Conservation (phyloP, 2,888 invertebrate genomes). For the Lissocephala sabroskyi region DNA sequence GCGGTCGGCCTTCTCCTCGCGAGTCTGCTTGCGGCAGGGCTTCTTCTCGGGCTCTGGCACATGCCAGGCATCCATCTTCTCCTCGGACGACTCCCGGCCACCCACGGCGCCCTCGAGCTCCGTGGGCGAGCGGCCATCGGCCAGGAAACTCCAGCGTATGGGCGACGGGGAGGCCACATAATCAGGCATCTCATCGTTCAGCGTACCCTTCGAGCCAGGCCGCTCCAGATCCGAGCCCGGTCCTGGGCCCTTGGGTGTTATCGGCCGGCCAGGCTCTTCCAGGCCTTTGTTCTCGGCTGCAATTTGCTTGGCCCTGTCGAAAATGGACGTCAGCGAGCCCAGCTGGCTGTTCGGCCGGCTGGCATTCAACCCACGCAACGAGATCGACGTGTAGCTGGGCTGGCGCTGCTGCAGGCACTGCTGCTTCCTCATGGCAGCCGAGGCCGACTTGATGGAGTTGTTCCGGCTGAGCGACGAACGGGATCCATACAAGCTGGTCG, state of each 20-base stretch:
- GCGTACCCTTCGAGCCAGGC: conserved; percentile 67
- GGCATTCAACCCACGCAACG: conserved; percentile 68
- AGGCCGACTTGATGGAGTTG: conserved; percentile 71
- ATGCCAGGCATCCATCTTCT: conserved; percentile 54
- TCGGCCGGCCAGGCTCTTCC: neutral
- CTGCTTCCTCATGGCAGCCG: conserved; percentile 65
- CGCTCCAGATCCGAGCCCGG: conserved; percentile 63
- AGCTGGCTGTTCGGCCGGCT: conserved; percentile 67
- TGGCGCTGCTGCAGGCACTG: conserved; percentile 66
- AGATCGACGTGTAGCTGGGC: conserved; percentile 70
- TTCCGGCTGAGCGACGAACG: conserved; percentile 71
- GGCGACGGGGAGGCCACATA: conserved; percentile 72
- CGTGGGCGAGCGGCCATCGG: conserved; percentile 68
- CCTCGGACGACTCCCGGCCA: conserved; percentile 26
- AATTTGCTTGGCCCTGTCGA: conserved; percentile 67
- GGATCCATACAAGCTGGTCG: conserved; percentile 71
- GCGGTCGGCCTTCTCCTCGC: neutral
- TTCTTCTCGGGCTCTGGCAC: conserved; percentile 40
- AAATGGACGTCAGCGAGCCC: conserved; percentile 70
- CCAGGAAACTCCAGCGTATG: conserved; percentile 72
- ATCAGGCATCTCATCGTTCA: conserved; percentile 69
- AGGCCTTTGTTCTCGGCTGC: conserved; percentile 28
- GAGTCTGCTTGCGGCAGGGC: conserved; percentile 42
- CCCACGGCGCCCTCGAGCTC: conserved; percentile 57
- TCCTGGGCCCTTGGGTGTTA: neutral